phyloP scores from a whole-genome alignment of 2,888 invertebrate genomes.

The Hypomecis atomaria region DNA sequence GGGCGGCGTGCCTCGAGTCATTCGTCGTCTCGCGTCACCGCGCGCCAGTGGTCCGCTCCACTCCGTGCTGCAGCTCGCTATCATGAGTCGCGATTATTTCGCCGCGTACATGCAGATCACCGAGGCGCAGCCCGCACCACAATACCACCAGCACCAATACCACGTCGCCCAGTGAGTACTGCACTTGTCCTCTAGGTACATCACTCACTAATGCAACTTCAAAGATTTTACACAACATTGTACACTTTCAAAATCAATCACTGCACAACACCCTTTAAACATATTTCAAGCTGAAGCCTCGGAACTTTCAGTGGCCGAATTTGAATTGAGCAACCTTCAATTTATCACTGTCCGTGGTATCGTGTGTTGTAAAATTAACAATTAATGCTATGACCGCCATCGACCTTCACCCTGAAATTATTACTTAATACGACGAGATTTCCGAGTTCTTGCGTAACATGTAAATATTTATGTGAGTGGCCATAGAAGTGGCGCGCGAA shows the following conservation, averaged over 20 bases:
- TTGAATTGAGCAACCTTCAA: too few species aligned
- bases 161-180: conserved; percentile 13
- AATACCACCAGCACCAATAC: neutral
- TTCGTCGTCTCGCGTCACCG: neutral
- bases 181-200: neutral
- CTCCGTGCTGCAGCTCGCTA: neutral
- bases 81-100: conserved; percentile 13
- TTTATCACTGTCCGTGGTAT: neutral
- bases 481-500: neutral
- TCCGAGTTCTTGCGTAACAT: neutral
- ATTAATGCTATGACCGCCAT: neutral
- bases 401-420: neutral
- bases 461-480: conserved; percentile 1
- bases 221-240: neutral
- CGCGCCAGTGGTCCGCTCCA: neutral
- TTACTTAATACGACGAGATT: neutral
- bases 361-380: neutral
- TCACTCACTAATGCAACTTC: neutral
- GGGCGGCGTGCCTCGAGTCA: neutral
- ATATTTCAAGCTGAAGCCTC: too few species aligned
- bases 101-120: conserved; percentile 11
- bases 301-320: too few species aligned
- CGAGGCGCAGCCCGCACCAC: conserved; percentile 5
- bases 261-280: too few species aligned
- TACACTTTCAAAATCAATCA: neutral